Evolutionary conservation across 2,888 invertebrate genomes (phyloP), one percentile per base, ranked within the genome.

Genomic region (Crossocerus cetratus): DNA sequence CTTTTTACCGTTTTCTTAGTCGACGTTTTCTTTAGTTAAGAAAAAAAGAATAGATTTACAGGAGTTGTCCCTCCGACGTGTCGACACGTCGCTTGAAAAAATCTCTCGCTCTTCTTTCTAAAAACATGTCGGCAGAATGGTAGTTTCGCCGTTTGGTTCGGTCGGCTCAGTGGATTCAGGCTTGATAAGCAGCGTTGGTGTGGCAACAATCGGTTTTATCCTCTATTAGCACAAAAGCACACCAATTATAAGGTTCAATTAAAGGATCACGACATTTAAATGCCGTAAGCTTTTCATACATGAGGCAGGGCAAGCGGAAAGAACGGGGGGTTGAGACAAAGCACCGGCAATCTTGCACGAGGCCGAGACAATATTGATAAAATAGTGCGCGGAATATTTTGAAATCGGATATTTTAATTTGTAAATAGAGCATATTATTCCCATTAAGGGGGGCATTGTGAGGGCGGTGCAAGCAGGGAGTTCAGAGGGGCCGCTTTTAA

Each of bases 371-470:
- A 87, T 88, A 88, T 87, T 87, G 86, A 85, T 84, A 77, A 85
- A 84, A 85, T 82, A 85, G 62, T 65, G 71, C 77, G 74, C 79
- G 86, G 85, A 84, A 83, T 87, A 88, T 86, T 88, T 85, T 86
- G 87, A 88, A 87, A 87, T 86, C 70, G 65, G 86, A 88, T 84
- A 82, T 82, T 86, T 86, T 86, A 87, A 87, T 87, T 88, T 79
- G 84, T 87, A 87, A 87, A 87, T 86, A 87, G 83, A 85, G 82
- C 62, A 83, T 83, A 87, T 86, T 86, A 86, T 86, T 86, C 80
- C 81, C 80, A 83, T 79, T 81, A 80, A 69, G 67, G 57, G 57
- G 32, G 22, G 70, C 63, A 82, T 81, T 83, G 81, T 82, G 72
- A 65, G 16, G 72, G 62, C 63, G 32, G 69, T 60, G 54, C 67